A percentile compares a stretch with the other conserved stretches of the same genome.
phyloP scores from a whole-genome alignment of 2,888 invertebrate species.

The Rhabditoides inermis region DNA sequence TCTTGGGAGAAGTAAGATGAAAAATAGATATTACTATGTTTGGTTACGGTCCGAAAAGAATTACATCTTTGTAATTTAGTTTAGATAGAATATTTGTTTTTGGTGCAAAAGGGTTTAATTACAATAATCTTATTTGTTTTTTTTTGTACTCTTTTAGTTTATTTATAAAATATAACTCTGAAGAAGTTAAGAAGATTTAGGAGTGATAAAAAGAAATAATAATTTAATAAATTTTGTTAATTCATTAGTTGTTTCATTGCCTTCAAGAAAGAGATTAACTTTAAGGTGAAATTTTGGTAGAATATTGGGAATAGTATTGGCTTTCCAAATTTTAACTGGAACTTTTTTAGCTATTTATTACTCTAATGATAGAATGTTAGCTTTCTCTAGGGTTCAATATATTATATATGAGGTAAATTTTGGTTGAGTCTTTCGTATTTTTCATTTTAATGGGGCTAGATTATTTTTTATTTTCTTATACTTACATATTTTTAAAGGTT shows the following conservation, averaged over 20 bases:
- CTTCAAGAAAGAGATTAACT: constrained; percentile 30
- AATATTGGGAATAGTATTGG: constrained; percentile 49
- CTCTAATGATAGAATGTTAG: constrained; percentile 41
- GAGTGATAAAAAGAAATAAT: constrained; percentile 26
- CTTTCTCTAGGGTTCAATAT: constrained; percentile 52
- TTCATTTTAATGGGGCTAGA: constrained; percentile 38
- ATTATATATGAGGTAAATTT: constrained; percentile 51
- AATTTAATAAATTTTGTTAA: constrained; percentile 32
- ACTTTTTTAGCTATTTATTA: constrained; percentile 52
- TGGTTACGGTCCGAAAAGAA: constrained; percentile 30
- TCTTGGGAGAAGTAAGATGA: constrained; percentile 23
- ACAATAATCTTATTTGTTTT: constrained; percentile 9
- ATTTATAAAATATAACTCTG: constrained; percentile 35
- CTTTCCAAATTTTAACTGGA: constrained; percentile 52
- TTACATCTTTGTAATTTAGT: constrained; percentile 28
- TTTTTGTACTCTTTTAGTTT: constrained; percentile 26
- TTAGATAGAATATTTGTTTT: constrained; percentile 33
- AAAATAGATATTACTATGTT: constrained; percentile 32
- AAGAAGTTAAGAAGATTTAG: constrained; percentile 34
- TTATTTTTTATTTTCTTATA: constrained; percentile 44
- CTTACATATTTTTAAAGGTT: constrained; percentile 51
- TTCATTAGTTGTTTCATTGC: constrained; percentile 22
- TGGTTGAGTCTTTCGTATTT: constrained; percentile 44
- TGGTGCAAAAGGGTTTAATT: constrained; percentile 27
- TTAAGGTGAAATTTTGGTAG: constrained; percentile 53